Evolutionary conservation across 2,113 vertebrate genomes (phyloP).

Genomic region (Hippocampus barbouri): DNA sequence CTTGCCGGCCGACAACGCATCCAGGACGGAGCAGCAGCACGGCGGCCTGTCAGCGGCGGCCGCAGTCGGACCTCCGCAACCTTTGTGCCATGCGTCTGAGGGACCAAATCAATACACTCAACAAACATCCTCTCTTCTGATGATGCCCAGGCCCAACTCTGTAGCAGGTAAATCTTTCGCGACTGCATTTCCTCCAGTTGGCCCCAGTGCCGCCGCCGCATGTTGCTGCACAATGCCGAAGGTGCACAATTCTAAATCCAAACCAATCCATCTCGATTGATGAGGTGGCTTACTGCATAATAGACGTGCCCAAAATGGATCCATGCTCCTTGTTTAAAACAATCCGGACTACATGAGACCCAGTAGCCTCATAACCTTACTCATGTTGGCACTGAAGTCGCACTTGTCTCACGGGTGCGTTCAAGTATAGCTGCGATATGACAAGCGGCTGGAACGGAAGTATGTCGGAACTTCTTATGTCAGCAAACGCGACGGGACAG

Average conservation of each 20-base stretch:
- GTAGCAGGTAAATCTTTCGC: conserved; percentile 84
- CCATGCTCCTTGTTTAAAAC: background rate
- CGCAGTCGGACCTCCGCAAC: conserved; percentile 17
- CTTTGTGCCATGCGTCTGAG: conserved; percentile 69
- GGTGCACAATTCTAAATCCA: too few relatives aligned
- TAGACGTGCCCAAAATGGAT: background rate
- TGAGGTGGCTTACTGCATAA: background rate
- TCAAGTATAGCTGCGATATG: conserved; percentile 13
- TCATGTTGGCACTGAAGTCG: conserved; percentile 9
- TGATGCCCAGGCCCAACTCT: conserved; percentile 97
- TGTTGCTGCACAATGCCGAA: too few relatives aligned
- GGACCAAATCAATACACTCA: conserved; percentile 78
- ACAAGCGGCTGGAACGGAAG: conserved; percentile 36
- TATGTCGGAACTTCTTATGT: conserved; percentile 29
- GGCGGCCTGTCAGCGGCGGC: conserved; percentile 55
- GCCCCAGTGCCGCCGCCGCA: too few relatives aligned
- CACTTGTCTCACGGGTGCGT: conserved; percentile 11
- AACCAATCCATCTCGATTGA: too few relatives aligned
- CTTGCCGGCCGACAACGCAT: conserved; percentile 59
- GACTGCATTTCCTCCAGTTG: too few relatives aligned
- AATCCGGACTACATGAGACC: background rate
- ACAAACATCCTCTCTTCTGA: conserved; percentile 80
- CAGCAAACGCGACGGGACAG: conserved; percentile 15
- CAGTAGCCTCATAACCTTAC: conserved; percentile 12
- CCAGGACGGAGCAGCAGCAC: conserved; percentile 65